A percentile compares a stretch with the other conserved stretches of the same genome.
These are phyloP conservation scores for Uromys caudimaculatus DNA, from an alignment of 2,797 vertebrate species.

Conservation along the genomic window DNA sequence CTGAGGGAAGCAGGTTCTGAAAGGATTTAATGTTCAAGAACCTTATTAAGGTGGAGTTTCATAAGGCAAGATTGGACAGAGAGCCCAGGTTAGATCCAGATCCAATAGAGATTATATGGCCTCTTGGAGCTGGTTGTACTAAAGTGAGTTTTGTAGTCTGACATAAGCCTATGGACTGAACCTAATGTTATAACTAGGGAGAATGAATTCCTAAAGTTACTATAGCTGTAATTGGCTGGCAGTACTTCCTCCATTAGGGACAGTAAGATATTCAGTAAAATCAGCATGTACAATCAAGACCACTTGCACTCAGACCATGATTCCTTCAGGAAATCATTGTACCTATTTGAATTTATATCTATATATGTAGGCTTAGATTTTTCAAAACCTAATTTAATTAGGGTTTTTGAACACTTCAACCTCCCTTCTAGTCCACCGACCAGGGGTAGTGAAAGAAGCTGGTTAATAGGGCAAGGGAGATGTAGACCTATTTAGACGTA, in stretches of 20 bases:
- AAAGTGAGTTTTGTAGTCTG: neutral
- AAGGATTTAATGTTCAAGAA: neutral
- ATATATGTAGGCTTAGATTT: neutral
- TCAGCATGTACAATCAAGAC: neutral
- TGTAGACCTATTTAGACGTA: neutral
- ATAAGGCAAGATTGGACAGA: neutral
- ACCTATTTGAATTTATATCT: neutral
- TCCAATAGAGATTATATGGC: too few relatives aligned
- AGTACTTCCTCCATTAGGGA: neutral
- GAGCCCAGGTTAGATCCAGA: neutral
- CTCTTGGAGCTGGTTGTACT: neutral
- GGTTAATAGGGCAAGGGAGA: neutral
- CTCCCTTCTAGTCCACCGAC: too few relatives aligned
- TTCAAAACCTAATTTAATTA: neutral
- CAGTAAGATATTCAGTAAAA: neutral
- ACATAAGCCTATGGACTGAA: neutral
- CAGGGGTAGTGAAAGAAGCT: neutral
- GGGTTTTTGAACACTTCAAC: neutral
- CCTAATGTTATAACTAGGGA: neutral
- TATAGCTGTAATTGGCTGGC: neutral
- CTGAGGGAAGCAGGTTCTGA: neutral
- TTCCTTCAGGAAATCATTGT: neutral
- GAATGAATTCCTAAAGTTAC: neutral
- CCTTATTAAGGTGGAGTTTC: neutral
- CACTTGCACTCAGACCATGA: neutral